phyloP scores from a whole-genome alignment of 2,888 invertebrate genomes.

The Capitulum mitella region DNA sequence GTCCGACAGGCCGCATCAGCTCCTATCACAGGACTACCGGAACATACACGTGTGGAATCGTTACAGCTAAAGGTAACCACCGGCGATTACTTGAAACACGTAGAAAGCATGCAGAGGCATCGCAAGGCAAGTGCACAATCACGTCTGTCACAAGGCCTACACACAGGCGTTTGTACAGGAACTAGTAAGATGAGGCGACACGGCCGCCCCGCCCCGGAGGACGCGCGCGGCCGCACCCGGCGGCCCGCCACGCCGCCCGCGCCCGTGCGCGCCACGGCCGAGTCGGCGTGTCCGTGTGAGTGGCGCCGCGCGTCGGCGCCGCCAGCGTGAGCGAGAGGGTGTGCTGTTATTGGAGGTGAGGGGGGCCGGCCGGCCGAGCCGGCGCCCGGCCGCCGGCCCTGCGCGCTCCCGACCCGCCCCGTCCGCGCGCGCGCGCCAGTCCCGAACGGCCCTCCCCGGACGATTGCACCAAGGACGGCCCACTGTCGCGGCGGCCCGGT shows the following conservation, averaged over 20 bases:
- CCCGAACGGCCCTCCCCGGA: too few species aligned
- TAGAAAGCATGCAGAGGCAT: constrained; percentile 6
- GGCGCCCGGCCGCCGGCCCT: too few species aligned
- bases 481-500: too few species aligned
- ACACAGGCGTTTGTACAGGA: not conserved
- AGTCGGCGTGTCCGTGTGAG: not conserved
- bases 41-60: not conserved
- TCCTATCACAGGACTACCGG: constrained; percentile 19
- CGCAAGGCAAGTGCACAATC: not conserved
- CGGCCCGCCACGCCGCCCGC: not conserved
- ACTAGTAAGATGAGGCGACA: not conserved
- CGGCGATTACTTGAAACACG: not conserved
- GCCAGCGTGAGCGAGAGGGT: not conserved
- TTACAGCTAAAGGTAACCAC: not conserved
- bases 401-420: too few species aligned
- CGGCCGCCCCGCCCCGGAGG: not conserved
- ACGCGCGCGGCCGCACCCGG: not conserved
- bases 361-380: not conserved
- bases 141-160: not conserved
- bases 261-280: not conserved
- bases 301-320: not conserved
- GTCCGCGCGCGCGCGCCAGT: not conserved
- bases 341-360: not conserved
- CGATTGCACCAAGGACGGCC: too few species aligned
- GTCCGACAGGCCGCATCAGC: not conserved